Evolutionary conservation across 1,140 invertebrate genomes (phyloP).

Genomic region (Tenebrio molitor): DNA sequence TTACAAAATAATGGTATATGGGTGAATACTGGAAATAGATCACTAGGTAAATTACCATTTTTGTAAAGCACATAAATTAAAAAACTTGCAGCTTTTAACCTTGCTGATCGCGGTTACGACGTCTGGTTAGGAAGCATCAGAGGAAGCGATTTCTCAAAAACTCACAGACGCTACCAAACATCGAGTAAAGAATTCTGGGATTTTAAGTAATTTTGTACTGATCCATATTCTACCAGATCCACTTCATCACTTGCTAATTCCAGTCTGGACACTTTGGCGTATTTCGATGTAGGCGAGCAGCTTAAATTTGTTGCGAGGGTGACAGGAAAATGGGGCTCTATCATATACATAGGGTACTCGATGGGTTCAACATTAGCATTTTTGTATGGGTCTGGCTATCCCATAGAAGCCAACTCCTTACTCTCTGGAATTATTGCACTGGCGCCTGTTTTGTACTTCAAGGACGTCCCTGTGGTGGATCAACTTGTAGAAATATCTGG

Average conservation of each 20-base stretch:
- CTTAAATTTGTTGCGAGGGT: neutral
- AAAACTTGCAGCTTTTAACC: constrained; percentile 52
- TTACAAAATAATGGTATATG: constrained; percentile 71
- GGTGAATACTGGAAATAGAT: constrained; percentile 67
- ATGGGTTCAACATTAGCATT: constrained; percentile 18
- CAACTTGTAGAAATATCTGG: neutral
- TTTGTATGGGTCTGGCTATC: constrained; percentile 1
- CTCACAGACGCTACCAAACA: constrained; percentile 61
- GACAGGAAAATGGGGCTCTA: constrained; percentile 7
- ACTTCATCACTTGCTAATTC: neutral
- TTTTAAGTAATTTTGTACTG: constrained; percentile 68
- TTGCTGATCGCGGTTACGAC: constrained; percentile 72
- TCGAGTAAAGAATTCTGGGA: constrained; percentile 67
- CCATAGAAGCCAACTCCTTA: neutral
- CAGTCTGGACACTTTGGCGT: neutral
- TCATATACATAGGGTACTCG: constrained; percentile 5
- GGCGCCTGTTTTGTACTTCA: neutral
- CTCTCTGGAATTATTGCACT: constrained; percentile 4
- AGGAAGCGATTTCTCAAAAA: constrained; percentile 73
- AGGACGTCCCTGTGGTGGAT: neutral
- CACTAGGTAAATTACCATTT: constrained; percentile 51
- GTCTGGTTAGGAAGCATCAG: constrained; percentile 78
- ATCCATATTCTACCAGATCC: neutral
- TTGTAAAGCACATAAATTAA: constrained; percentile 3
- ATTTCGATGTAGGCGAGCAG: constrained; percentile 2